A percentile compares a stretch with the other conserved stretches of the same genome.
phyloP scores from a whole-genome alignment of 64 coral and sea anemone genomes.

The Dendronephthya gigantea region DNA sequence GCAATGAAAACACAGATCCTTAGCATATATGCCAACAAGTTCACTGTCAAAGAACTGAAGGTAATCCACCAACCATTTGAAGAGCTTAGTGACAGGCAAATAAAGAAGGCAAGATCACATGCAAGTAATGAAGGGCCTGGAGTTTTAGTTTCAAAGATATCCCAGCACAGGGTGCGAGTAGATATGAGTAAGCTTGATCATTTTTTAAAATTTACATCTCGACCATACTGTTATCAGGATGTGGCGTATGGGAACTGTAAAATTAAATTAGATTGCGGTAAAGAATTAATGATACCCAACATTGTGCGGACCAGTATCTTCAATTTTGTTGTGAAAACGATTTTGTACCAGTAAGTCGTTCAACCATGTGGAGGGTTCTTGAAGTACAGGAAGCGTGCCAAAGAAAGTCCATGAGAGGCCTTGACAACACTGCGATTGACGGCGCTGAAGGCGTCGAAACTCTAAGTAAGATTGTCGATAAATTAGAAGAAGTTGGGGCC shows the following conservation, averaged over 20 bases:
- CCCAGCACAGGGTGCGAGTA: background rate
- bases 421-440: constrained; percentile 29
- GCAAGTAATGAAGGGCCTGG: background rate
- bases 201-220: constrained; percentile 43
- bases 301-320: constrained; percentile 33
- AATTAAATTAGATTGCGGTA: constrained; percentile 29
- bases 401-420: constrained; percentile 18
- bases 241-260: constrained; percentile 31
- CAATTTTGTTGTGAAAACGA: constrained; percentile 32
- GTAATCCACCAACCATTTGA: constrained; percentile 2
- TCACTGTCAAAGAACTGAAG: background rate
- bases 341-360: constrained; percentile 35
- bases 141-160: background rate
- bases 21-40: constrained; percentile 22
- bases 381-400: background rate
- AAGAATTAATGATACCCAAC: constrained; percentile 39
- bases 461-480: background rate
- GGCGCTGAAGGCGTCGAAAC: constrained; percentile 13
- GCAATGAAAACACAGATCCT: constrained; percentile 26
- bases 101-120: constrained; percentile 28
- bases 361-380: constrained; percentile 32
- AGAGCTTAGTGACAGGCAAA: constrained; percentile 12
- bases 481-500: background rate
- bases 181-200: constrained; percentile 43
- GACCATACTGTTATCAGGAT: constrained; percentile 42